Percentiles rank a stretch among this genome's conserved stretches.
phyloP scores from a whole-genome alignment of 1,140 invertebrate genomes.

The Drusus annulatus region DNA sequence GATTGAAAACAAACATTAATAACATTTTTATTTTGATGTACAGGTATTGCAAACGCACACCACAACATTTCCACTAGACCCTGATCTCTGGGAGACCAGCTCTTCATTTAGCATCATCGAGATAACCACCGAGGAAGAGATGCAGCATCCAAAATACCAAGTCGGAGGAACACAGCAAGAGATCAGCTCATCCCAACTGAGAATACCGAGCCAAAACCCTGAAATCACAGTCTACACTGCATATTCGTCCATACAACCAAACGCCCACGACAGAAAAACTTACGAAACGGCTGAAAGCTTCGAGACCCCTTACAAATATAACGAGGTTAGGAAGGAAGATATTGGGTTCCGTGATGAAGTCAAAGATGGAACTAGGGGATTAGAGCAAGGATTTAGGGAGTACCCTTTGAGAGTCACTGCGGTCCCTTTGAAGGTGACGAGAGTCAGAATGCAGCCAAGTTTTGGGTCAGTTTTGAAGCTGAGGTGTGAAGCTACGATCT shows the following conservation, averaged over 20 bases:
- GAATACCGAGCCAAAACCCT: slow-evolving; percentile 48
- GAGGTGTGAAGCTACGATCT: slow-evolving; percentile 54
- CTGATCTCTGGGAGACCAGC: slow-evolving; percentile 52
- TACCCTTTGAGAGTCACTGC: slow-evolving; percentile 45
- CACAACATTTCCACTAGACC: slow-evolving; percentile 44
- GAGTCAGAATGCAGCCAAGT: slow-evolving; percentile 45
- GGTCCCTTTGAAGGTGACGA: slow-evolving; percentile 50
- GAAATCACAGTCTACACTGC: slow-evolving; percentile 56
- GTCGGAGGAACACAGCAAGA: slow-evolving; percentile 55
- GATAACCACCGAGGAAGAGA: slow-evolving; percentile 51
- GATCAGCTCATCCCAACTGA: slow-evolving; percentile 55
- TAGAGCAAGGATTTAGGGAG: slow-evolving; percentile 31
- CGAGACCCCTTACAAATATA: neutral
- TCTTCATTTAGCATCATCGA: slow-evolving; percentile 54
- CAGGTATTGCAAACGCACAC: slow-evolving; percentile 54
- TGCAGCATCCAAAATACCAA: slow-evolving; percentile 51
- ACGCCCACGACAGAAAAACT: slow-evolving; percentile 23
- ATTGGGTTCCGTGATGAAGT: slow-evolving; percentile 6
- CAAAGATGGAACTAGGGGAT: neutral
- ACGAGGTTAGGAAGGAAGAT: slow-evolving; percentile 36
- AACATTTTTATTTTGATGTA: neutral
- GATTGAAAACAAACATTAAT: neutral
- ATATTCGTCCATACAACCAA: slow-evolving; percentile 41
- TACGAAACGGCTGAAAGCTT: neutral
- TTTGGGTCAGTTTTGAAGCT: slow-evolving; percentile 43